Base-by-base conservation (phyloP, 2,113 vertebrate species). In the Tonatia bakeri region DNA sequence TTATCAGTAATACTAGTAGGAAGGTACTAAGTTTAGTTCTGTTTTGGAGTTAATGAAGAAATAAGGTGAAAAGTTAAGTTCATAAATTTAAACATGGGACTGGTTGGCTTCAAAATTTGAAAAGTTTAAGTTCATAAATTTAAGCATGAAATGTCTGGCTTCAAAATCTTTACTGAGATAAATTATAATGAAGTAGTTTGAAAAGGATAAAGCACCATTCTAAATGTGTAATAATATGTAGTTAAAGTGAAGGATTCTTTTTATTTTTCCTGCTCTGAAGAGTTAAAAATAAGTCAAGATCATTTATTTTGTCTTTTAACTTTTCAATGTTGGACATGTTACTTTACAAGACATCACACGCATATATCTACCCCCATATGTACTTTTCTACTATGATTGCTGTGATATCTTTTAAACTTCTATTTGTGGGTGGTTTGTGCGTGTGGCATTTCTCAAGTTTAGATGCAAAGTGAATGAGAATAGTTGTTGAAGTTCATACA, bases 391-490 rank as follows among this genome's bases (percentile, higher is more conserved):
- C 52, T 64, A 4, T 61, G n/a, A 11, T 90, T 93, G 26, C 45
- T 67, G 5, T 85, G 26, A 24, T 77, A 65, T 22, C 43, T 87
- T 85, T 87, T 77, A 87, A 86, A 93, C 36, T 72, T 83, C 47
- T 92, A 87, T 94, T 72, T 85, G 33, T 87, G 28, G 33, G 31
- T 77, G 28, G 50, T 85, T 17, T 76, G 73, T 33, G 43, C 50
- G 43, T 50, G 73, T 75, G 40, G 38, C 40, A 90, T 94, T 95
- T 96, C 38, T 47, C 47, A 95, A 88, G 40, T 91, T 90, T 76
- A 93, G 70, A 64, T 94, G 43, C 26, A 47, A 38, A 77, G 14
- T 91, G 31, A 85, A 59, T 61, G 54, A 86, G 61, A 85, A 86
- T 47, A 91, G 81, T 65, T 50, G 61, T 47, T 94, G 75, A 93